These are phyloP conservation scores for Suillia variegata DNA, from an alignment of 2,888 invertebrate species.

Conservation along the genomic window DNA sequence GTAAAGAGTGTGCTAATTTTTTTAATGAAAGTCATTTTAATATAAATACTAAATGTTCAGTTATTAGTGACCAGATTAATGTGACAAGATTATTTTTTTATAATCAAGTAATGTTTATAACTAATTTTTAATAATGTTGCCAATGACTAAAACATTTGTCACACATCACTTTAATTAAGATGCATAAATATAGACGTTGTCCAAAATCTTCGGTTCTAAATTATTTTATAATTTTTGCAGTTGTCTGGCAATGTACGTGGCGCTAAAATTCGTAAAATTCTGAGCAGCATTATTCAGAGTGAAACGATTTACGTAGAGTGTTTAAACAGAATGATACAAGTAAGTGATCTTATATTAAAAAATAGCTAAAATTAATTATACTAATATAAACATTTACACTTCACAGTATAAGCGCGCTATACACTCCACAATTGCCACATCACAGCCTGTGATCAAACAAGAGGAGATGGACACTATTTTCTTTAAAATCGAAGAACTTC, in stretches of 20 bases:
- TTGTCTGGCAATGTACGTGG: slow-evolving; percentile 71
- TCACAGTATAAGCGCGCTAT: slow-evolving; percentile 89
- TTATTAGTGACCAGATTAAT: too few species aligned
- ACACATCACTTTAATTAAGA: too few species aligned
- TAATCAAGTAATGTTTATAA: too few species aligned
- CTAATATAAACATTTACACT: neutral
- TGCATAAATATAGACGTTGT: too few species aligned
- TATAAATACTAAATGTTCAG: too few species aligned
- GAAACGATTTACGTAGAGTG: slow-evolving; percentile 90
- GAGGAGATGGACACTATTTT: slow-evolving; percentile 91
- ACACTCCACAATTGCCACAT: slow-evolving; percentile 83
- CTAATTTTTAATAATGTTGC: too few species aligned
- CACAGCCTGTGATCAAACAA: slow-evolving; percentile 86
- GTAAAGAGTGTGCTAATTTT: too few species aligned
- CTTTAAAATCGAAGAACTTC: slow-evolving; percentile 88
- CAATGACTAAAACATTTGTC: too few species aligned
- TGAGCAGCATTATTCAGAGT: slow-evolving; percentile 88
- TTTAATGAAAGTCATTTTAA: too few species aligned
- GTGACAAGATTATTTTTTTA: too few species aligned
- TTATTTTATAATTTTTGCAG: too few species aligned
- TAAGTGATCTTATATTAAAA: slow-evolving; percentile 53
- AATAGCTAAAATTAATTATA: neutral
- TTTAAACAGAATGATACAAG: slow-evolving; percentile 86
- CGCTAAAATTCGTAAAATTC: slow-evolving; percentile 86
- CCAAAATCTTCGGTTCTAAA: too few species aligned